These are phyloP conservation scores for Sphaeramia orbicularis DNA, from an alignment of 2,797 vertebrate species.

Conservation along the genomic window DNA sequence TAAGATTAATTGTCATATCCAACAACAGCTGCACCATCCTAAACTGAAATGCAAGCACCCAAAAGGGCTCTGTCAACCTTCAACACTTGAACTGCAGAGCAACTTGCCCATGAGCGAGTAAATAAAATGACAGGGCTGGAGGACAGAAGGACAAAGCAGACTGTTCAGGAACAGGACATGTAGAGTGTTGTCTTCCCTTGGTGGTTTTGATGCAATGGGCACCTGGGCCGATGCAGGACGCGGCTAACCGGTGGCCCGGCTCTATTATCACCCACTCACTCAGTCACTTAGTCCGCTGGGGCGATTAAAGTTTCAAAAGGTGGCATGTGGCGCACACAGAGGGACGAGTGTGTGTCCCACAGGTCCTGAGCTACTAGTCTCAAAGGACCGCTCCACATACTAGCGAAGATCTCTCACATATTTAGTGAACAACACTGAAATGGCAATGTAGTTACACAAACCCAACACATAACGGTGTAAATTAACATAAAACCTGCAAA, in stretches of 20 bases:
- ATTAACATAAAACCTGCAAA: not conserved
- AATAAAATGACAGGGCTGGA: slow-evolving; percentile 44
- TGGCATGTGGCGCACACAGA: slow-evolving; percentile 41
- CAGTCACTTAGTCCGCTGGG: slow-evolving; percentile 50
- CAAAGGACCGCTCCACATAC: slow-evolving; percentile 58
- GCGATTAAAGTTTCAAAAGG: slow-evolving; percentile 62
- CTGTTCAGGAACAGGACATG: slow-evolving; percentile 59
- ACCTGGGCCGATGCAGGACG: slow-evolving; percentile 62
- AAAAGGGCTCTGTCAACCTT: slow-evolving; percentile 9
- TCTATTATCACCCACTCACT: slow-evolving; percentile 66
- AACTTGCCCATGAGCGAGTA: slow-evolving; percentile 19
- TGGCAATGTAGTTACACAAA: not conserved
- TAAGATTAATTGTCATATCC: slow-evolving; percentile 71
- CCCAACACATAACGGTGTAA: slow-evolving; percentile 13
- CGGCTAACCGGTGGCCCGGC: slow-evolving; percentile 49
- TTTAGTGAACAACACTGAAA: not conserved
- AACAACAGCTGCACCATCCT: slow-evolving; percentile 17
- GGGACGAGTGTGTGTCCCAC: slow-evolving; percentile 40
- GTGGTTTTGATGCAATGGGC: slow-evolving; percentile 63
- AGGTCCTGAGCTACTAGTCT: slow-evolving; percentile 41
- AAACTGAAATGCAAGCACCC: slow-evolving; percentile 7
- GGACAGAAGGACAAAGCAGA: slow-evolving; percentile 63
- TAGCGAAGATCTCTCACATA: slow-evolving; percentile 29
- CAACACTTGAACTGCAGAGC: slow-evolving; percentile 4
- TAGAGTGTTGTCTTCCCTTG: slow-evolving; percentile 69